Evolutionary conservation across 2,888 invertebrate species (phyloP).

Genomic region (Nemotelus nigrinus): DNA sequence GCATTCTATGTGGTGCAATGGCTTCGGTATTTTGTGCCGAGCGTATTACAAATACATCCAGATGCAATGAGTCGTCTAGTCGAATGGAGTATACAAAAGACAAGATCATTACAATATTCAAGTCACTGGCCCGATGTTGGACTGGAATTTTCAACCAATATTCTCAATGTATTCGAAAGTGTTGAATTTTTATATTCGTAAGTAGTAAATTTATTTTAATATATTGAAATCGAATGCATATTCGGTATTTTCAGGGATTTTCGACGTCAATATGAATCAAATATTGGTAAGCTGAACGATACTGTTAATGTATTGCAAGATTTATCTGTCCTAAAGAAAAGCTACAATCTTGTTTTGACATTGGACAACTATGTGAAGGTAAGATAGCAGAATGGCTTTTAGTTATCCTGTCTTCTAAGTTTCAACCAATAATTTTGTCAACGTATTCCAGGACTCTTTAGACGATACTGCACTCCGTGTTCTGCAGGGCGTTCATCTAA

Average conservation of each 20-base stretch:
- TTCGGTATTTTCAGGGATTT: conserved; percentile 58
- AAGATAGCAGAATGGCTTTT: not conserved
- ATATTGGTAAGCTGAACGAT: conserved; percentile 59
- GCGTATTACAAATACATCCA: conserved; percentile 61
- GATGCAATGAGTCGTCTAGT: conserved; percentile 60
- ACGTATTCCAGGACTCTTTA: conserved; percentile 56
- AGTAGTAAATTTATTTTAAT: conserved; percentile 48
- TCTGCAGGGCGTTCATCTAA: conserved; percentile 61
- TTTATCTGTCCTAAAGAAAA: conserved; percentile 60
- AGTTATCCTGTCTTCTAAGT: not conserved
- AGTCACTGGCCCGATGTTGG: conserved; percentile 64
- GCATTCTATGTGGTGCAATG: conserved; percentile 62
- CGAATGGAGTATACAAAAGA: conserved; percentile 63
- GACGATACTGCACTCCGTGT: conserved; percentile 62
- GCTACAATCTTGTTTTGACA: conserved; percentile 61
- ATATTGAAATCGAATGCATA: not conserved
- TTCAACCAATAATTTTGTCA: conserved; percentile 46
- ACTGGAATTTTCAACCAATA: conserved; percentile 62
- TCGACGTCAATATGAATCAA: conserved; percentile 60
- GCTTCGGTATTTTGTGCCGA: conserved; percentile 62
- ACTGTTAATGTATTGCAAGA: conserved; percentile 61
- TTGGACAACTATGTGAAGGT: conserved; percentile 60
- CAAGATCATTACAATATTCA: conserved; percentile 60
- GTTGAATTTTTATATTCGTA: conserved; percentile 61
- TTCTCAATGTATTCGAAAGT: conserved; percentile 61